Evolutionary conservation across 1,140 invertebrate genomes (phyloP).

Genomic region (Neodiprion lecontei): DNA sequence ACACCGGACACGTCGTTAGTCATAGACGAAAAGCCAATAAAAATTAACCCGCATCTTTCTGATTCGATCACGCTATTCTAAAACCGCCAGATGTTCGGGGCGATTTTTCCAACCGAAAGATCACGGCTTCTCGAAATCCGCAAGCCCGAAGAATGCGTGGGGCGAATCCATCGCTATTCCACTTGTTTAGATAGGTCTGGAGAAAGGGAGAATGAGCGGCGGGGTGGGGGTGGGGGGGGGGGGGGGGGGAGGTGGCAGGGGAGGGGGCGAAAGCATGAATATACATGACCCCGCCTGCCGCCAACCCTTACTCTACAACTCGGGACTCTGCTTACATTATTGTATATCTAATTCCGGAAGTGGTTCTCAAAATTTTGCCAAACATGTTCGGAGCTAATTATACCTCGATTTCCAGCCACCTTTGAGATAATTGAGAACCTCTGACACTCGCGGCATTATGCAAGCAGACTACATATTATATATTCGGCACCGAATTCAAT

Average conservation of each 20-base stretch:
- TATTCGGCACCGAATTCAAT: slow-evolving; percentile 64
- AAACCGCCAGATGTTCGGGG: neutral
- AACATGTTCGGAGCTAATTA: neutral
- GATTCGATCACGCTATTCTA: slow-evolving; percentile 1
- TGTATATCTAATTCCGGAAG: slow-evolving; percentile 63
- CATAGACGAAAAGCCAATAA: slow-evolving; percentile 19
- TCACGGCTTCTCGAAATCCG: too few species aligned
- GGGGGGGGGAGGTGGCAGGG: slow-evolving; percentile 36
- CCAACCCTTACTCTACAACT: slow-evolving; percentile 55
- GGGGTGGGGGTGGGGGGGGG: slow-evolving; percentile 34
- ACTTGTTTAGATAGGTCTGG: slow-evolving; percentile 47
- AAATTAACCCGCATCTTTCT: slow-evolving; percentile 6
- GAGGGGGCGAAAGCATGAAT: slow-evolving; percentile 57
- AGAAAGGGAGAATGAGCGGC: slow-evolving; percentile 27
- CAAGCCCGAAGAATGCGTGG: slow-evolving; percentile 43
- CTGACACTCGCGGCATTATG: slow-evolving; percentile 58
- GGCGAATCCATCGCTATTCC: slow-evolving; percentile 49
- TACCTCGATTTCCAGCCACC: slow-evolving; percentile 6
- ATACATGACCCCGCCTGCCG: slow-evolving; percentile 62
- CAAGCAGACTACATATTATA: slow-evolving; percentile 65
- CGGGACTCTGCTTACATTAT: slow-evolving; percentile 64
- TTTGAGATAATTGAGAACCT: slow-evolving; percentile 44
- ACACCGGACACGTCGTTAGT: slow-evolving; percentile 20
- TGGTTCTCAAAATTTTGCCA: slow-evolving; percentile 56
- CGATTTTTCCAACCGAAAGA: too few species aligned